Percentiles rank a stretch among this genome's conserved stretches.
These are phyloP conservation scores for Graphium colonna DNA, from an alignment of 2,888 invertebrate species.

Conservation along the genomic window DNA sequence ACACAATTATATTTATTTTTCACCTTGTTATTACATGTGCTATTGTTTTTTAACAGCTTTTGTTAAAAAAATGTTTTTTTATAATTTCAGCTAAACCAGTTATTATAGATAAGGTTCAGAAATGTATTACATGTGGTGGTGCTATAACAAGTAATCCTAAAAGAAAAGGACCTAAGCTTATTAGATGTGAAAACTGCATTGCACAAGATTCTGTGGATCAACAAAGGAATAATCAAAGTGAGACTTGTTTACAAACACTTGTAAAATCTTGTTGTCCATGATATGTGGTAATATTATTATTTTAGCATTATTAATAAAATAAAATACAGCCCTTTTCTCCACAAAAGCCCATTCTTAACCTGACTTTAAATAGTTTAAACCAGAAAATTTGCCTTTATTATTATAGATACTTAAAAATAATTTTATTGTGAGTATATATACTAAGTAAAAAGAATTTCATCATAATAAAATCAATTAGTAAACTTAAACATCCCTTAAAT, in stretches of 20 bases:
- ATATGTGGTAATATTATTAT: background rate
- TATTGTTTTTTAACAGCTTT: background rate
- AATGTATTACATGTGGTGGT: slow-evolving; percentile 81
- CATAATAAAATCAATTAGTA: too few relatives aligned
- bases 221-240: slow-evolving; percentile 65
- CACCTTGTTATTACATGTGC: too few relatives aligned
- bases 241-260: slow-evolving; percentile 32
- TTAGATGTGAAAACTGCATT: slow-evolving; percentile 81
- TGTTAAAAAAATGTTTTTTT: background rate
- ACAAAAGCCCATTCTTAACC: too few relatives aligned
- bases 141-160: slow-evolving; percentile 78
- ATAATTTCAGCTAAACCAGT: slow-evolving; percentile 65
- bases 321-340: too few relatives aligned
- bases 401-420: too few relatives aligned
- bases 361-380: too few relatives aligned
- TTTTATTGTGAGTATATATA: too few relatives aligned
- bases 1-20: too few relatives aligned
- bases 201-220: slow-evolving; percentile 78
- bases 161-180: slow-evolving; percentile 82
- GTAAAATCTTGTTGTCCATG: background rate
- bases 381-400: too few relatives aligned
- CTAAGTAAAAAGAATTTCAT: too few relatives aligned
- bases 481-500: too few relatives aligned
- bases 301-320: slow-evolving; percentile 6
- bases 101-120: slow-evolving; percentile 76